Conservation (phyloP, 1,140 invertebrate genomes). For the Nylanderia fulva region DNA sequence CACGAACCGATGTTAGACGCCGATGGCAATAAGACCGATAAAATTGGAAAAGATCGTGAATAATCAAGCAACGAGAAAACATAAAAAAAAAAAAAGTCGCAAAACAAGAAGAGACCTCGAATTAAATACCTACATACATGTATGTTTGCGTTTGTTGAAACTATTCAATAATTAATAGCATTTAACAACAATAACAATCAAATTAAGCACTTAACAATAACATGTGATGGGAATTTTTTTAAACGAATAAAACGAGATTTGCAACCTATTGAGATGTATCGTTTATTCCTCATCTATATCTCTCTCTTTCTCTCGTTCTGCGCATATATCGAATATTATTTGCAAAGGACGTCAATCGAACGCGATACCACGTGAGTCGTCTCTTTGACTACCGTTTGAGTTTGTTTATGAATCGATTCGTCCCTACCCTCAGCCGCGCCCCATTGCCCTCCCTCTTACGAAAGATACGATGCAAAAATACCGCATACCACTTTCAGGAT, state of each 20-base stretch:
- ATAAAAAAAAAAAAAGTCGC: not conserved
- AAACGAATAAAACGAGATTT: constrained; percentile 16
- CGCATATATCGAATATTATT: constrained; percentile 32
- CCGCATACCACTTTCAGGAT: constrained; percentile 23
- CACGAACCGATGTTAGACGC: constrained; percentile 81
- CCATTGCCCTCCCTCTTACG: not conserved
- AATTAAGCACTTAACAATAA: too few species aligned
- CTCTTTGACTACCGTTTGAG: constrained; percentile 44
- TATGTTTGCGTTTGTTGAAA: not conserved
- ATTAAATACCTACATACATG: not conserved
- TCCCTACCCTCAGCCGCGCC: not conserved
- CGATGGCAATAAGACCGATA: constrained; percentile 73
- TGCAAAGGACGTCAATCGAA: constrained; percentile 30
- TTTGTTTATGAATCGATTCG: constrained; percentile 58
- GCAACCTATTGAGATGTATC: not conserved
- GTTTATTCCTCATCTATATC: not conserved
- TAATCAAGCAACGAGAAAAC: not conserved
- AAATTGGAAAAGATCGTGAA: constrained; percentile 73
- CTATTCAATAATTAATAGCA: not conserved
- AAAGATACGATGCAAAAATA: constrained; percentile 49
- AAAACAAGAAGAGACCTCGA: not conserved
- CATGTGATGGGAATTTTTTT: not conserved
- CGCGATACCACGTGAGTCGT: constrained; percentile 42
- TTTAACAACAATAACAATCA: too few species aligned
- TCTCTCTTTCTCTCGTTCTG: not conserved